A percentile compares a stretch with the other conserved stretches of the same genome.
phyloP scores from a whole-genome alignment of 2,888 invertebrate species.

The Troides oblongomaculatus region DNA sequence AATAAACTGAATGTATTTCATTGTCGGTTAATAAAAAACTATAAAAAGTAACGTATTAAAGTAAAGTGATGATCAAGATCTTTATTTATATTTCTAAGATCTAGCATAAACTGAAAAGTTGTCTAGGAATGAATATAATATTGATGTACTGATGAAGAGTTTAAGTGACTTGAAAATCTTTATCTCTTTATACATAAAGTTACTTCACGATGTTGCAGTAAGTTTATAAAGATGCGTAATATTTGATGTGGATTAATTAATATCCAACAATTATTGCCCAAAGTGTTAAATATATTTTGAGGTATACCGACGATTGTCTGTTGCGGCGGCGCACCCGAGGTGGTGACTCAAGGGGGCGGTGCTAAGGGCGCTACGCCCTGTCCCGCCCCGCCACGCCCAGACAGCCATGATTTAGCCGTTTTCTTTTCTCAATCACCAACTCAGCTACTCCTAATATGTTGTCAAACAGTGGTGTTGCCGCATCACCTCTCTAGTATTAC shows the following conservation, averaged over 20 bases:
- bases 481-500: conserved; percentile 19
- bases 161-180: neutral
- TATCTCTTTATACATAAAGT: neutral
- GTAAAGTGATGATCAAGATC: neutral
- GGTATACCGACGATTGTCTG: conserved; percentile 33
- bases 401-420: conserved; percentile 72
- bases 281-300: conserved; percentile 26
- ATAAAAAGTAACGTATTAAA: neutral
- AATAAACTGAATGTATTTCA: neutral
- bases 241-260: neutral
- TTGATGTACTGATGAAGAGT: neutral
- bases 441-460: conserved; percentile 70
- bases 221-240: neutral
- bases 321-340: conserved; percentile 56
- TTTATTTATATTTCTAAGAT: neutral
- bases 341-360: conserved; percentile 71
- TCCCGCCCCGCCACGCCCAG: conserved; percentile 64
- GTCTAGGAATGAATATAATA: neutral
- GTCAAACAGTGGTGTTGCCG: conserved; percentile 47
- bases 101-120: neutral
- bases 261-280: conserved; percentile 22
- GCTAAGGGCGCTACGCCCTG: conserved; percentile 75
- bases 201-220: neutral
- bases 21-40: neutral
- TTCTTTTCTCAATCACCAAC: conserved; percentile 59